Percentiles rank a stretch among this genome's conserved stretches.
phyloP scores from a whole-genome alignment of 2,888 invertebrate genomes.

The Lithophane socia region DNA sequence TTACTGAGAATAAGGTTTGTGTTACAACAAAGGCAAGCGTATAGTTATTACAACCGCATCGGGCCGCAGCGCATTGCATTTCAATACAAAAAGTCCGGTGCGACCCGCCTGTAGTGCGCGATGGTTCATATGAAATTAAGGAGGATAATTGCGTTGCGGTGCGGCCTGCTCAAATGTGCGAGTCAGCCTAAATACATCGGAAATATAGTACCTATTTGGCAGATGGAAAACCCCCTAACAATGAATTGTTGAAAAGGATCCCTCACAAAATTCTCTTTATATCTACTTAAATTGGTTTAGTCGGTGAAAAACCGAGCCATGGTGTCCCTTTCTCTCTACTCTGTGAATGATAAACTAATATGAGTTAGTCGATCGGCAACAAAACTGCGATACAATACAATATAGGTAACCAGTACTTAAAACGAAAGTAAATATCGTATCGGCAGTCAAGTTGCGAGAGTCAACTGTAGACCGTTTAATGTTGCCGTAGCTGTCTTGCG shows the following conservation, averaged over 20 bases:
- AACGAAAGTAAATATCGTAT: conserved; percentile 24
- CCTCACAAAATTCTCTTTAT: neutral
- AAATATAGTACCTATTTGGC: neutral
- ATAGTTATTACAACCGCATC: neutral
- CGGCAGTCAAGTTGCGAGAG: conserved; percentile 1
- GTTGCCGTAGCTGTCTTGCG: neutral
- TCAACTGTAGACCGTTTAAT: conserved; percentile 1
- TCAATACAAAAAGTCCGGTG: neutral
- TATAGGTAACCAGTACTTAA: neutral
- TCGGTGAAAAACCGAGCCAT: neutral
- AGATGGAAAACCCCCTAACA: neutral
- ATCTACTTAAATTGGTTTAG: neutral
- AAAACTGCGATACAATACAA: neutral
- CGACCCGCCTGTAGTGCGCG: neutral
- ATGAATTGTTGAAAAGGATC: neutral
- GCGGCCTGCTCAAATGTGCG: neutral
- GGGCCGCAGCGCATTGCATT: neutral
- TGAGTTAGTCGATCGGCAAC: neutral
- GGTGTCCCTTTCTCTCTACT: no score
- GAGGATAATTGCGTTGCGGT: neutral
- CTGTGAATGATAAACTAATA: neutral
- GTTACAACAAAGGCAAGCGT: neutral
- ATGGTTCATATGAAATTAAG: neutral
- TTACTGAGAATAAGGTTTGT: neutral
- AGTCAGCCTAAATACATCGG: neutral